Evolutionary conservation across 2,113 vertebrate genomes (phyloP).

Genomic region (Furnarius figulus): DNA sequence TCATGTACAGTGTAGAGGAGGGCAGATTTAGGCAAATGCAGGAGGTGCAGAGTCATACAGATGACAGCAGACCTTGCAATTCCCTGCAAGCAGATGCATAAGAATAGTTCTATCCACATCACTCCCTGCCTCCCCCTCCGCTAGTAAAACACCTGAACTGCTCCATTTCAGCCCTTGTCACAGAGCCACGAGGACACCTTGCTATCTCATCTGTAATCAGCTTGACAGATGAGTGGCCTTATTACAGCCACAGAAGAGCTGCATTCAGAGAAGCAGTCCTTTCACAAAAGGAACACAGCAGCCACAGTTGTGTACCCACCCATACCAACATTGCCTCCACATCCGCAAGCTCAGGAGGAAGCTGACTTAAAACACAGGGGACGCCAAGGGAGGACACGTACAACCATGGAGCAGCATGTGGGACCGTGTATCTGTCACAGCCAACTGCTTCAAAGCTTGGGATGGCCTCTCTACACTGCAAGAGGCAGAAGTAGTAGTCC

Average conservation of each 20-base stretch:
- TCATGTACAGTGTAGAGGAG: rapidly evolving
- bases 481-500: neutral
- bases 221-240: neutral
- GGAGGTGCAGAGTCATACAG: neutral
- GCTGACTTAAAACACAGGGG: neutral
- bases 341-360: neutral
- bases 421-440: neutral
- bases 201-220: neutral
- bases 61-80: neutral
- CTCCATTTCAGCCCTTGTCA: neutral
- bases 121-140: rapidly evolving
- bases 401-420: neutral
- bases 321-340: neutral
- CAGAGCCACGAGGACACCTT: neutral
- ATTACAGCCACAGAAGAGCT: neutral
- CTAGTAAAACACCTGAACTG: neutral
- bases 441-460: neutral
- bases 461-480: neutral
- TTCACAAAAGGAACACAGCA: neutral
- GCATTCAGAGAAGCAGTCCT: neutral
- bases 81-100: neutral
- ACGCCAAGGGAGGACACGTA: rapidly evolving
- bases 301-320: rapidly evolving
- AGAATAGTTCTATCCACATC: neutral
- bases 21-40: neutral